Evolutionary conservation across 2,888 invertebrate species (phyloP), one percentile per base, ranked within the genome.

Genomic region (Eumerus sabulonum): DNA sequence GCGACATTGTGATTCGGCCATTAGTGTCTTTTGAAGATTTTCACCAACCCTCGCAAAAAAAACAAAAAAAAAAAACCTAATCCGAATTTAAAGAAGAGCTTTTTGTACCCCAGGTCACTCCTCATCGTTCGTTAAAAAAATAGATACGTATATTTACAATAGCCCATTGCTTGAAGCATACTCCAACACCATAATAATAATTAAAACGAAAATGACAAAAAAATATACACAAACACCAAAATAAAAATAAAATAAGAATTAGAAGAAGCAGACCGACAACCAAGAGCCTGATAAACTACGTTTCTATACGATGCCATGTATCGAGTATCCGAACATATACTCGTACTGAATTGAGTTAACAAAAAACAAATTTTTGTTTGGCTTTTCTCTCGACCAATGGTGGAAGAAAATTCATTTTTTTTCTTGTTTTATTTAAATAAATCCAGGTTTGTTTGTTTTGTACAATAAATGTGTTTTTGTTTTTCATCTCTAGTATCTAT

Each of bases 391-490:
- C 72, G 60, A 67, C 67, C 51, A 53, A 63, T 53, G 63, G 63
- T 4, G 7, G 27, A 73, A 54, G 72, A 73, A 77, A 66, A 67
- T 66, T 63, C 36, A 45, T 42, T 57, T 68, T 77, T 73, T 73
- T 66, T 63, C 36, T 45, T 42, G 51, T 68, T 77, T 73, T 73
- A 73, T 73, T 79, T 2, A 48, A 73, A 59, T 47, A 57, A 63
- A 63, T 77, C 62, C 68, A 73, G 59, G 59, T 79, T 73, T 73
- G 62, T 77, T 77, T 72, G 53, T 73, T 73, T 79, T 63, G 68
- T 68, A 79, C 73, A 79, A 73, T 63, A 54, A 56, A 36, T 47
- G 68, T 62, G 53, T 36, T 54, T 66, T 73, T 60, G 27, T 73
- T 50, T 53, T 18, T 50, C 60, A 35, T 36, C 19, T 60, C 42